These are phyloP conservation scores for Acanthurus tractus DNA, from an alignment of 2,797 vertebrate genomes.

Conservation along the genomic window DNA sequence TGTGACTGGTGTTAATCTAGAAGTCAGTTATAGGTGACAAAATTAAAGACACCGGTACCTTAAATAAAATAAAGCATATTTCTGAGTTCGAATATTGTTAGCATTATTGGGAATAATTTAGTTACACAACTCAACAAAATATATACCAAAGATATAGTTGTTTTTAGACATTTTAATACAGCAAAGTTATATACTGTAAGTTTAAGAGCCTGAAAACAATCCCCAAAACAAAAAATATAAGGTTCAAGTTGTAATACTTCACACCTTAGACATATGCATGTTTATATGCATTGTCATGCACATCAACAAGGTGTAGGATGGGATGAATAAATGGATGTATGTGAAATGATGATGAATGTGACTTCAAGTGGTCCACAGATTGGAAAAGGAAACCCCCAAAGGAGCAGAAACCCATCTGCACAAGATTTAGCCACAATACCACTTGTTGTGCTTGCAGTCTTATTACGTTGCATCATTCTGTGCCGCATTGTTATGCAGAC, in stretches of 20 bases:
- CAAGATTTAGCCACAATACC: constrained; percentile 31
- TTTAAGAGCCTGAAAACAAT: too few relatives aligned
- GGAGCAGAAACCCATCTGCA: constrained; percentile 30
- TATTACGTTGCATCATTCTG: constrained; percentile 20
- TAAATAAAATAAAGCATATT: too few relatives aligned
- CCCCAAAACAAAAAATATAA: background rate
- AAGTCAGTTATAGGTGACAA: too few relatives aligned
- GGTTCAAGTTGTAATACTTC: background rate
- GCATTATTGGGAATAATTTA: too few relatives aligned
- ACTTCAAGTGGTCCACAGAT: constrained; percentile 25
- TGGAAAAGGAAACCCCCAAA: constrained; percentile 16
- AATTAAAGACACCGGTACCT: too few relatives aligned
- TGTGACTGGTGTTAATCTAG: too few relatives aligned
- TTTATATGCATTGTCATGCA: constrained; percentile 5
- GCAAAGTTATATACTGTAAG: too few relatives aligned
- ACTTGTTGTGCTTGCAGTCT: constrained; percentile 32
- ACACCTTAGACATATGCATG: background rate
- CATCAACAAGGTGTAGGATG: constrained; percentile 2
- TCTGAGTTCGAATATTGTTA: too few relatives aligned
- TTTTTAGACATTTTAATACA: too few relatives aligned
- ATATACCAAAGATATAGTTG: too few relatives aligned
- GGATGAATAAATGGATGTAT: constrained; percentile 35
- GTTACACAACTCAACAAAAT: too few relatives aligned
- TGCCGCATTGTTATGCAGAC: constrained; percentile 37
- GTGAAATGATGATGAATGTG: constrained; percentile 31